Evolutionary conservation across 53 echinoderm and acorn worm genomes (phyloP).

Genomic region (Holothuria scabra): DNA sequence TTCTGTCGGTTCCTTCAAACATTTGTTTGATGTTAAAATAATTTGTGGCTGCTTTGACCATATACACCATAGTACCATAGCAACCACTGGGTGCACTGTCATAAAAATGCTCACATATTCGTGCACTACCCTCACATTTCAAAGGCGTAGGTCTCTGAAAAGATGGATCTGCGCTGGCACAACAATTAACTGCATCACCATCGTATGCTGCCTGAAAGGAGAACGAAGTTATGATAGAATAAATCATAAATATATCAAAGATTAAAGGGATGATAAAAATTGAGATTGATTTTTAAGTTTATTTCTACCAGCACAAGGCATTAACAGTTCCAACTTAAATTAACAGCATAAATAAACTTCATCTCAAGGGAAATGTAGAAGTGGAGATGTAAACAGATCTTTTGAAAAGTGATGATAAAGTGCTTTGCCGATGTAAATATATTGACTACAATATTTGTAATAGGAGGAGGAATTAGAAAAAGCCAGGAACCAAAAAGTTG

Average conservation of each 20-base stretch:
- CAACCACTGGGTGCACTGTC: slow-evolving; percentile 98
- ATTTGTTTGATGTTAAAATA: slow-evolving; percentile 76
- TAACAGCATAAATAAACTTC: too few relatives aligned
- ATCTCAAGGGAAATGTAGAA: too few relatives aligned
- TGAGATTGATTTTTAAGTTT: too few relatives aligned
- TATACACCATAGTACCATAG: slow-evolving; percentile 97
- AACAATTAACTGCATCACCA: slow-evolving; percentile 91
- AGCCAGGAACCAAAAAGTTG: too few relatives aligned
- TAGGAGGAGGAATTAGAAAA: too few relatives aligned
- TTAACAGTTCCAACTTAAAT: too few relatives aligned
- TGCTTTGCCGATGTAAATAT: too few relatives aligned
- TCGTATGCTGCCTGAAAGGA: slow-evolving; percentile 67
- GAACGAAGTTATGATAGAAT: neutral
- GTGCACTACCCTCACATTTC: slow-evolving; percentile 74
- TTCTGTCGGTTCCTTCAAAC: slow-evolving; percentile 67
- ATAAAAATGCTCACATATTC: slow-evolving; percentile 92
- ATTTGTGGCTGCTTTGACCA: slow-evolving; percentile 76
- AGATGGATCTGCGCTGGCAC: slow-evolving; percentile 61
- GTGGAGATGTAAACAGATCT: too few relatives aligned
- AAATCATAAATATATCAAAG: neutral
- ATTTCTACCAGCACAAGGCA: too few relatives aligned
- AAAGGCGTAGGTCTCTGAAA: slow-evolving; percentile 34
- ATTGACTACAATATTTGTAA: too few relatives aligned
- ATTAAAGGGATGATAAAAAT: neutral
- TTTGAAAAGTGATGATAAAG: too few relatives aligned